Percentiles rank a stretch among this genome's conserved stretches.
phyloP scores from a whole-genome alignment of 2,797 vertebrate genomes.

The Falco naumanni region DNA sequence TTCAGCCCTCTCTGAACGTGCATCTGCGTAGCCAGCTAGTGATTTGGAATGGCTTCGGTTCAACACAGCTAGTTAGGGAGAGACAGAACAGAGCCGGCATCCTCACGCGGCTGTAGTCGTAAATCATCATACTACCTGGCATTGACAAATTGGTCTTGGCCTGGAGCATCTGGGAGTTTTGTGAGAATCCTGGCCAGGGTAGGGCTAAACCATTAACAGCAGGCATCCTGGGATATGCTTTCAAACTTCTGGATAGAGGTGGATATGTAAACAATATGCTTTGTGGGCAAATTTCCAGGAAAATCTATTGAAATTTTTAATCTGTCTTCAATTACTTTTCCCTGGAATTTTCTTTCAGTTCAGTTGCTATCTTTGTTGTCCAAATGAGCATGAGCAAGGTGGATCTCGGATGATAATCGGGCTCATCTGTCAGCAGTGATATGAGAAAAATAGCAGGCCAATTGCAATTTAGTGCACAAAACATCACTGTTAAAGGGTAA shows the following conservation, averaged over 20 bases:
- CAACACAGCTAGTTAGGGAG: constrained; percentile 51
- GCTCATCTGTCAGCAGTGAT: constrained; percentile 19
- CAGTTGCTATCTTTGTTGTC: constrained; percentile 45
- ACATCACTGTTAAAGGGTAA: neutral
- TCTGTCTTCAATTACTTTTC: constrained; percentile 47
- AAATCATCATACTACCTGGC: constrained; percentile 76
- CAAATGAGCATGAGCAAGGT: constrained; percentile 30
- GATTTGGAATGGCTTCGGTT: constrained; percentile 66
- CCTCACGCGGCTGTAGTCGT: constrained; percentile 49
- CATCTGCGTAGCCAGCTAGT: neutral
- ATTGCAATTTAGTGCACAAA: neutral
- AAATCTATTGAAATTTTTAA: constrained; percentile 43
- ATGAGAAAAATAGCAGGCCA: neutral
- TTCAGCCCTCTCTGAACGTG: constrained; percentile 33
- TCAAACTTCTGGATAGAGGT: constrained; percentile 39
- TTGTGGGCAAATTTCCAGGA: constrained; percentile 32
- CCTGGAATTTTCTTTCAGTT: constrained; percentile 47
- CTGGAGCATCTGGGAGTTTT: constrained; percentile 61
- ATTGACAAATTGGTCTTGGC: constrained; percentile 77
- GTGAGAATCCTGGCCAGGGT: constrained; percentile 55
- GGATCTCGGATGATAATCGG: neutral
- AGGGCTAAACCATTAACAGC: constrained; percentile 38
- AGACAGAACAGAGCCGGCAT: neutral
- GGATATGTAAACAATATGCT: constrained; percentile 23
- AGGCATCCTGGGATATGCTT: constrained; percentile 38